Evolutionary conservation across 2,113 vertebrate species (phyloP).

Genomic region (Benitochromis conjunctus): DNA sequence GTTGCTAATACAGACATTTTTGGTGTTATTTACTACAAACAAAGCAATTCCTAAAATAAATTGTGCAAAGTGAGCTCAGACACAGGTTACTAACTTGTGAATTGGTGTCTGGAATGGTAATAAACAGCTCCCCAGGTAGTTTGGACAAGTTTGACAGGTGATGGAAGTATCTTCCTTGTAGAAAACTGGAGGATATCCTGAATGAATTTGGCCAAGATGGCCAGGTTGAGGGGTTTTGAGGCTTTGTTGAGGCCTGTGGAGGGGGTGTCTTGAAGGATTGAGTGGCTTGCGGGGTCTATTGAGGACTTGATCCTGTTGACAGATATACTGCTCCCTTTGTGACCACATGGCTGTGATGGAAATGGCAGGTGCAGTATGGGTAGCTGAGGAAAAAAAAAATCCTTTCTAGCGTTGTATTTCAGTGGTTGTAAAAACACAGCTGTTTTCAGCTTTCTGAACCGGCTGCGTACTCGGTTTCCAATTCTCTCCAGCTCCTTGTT

Average conservation of each 20-base stretch:
- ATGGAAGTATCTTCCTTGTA: slow-evolving; percentile 17
- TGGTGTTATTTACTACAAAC: background rate
- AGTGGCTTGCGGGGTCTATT: slow-evolving; percentile 61
- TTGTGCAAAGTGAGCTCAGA: background rate
- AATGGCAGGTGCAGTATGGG: slow-evolving; percentile 71
- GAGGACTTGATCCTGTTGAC: slow-evolving; percentile 70
- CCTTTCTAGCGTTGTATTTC: slow-evolving; percentile 68
- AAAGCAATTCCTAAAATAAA: background rate
- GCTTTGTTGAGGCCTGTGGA: slow-evolving; percentile 41
- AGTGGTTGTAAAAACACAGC: slow-evolving; percentile 78
- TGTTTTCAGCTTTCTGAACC: slow-evolving; percentile 59
- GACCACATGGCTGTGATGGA: slow-evolving; percentile 68
- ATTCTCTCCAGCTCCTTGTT: slow-evolving; percentile 66
- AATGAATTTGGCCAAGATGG: slow-evolving; percentile 14
- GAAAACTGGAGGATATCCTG: slow-evolving; percentile 19
- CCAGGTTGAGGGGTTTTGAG: slow-evolving; percentile 40
- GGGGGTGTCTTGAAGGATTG: slow-evolving; percentile 59
- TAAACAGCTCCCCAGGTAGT: background rate
- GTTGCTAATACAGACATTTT: background rate
- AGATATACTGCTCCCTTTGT: slow-evolving; percentile 70
- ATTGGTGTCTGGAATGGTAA: background rate
- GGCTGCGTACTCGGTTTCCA: slow-evolving; percentile 36
- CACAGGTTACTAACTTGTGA: background rate
- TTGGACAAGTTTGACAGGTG: slow-evolving; percentile 16
- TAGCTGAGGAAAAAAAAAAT: slow-evolving; percentile 32